Conservation (phyloP, 2,888 invertebrate genomes). For the Endomychus coccineus region DNA sequence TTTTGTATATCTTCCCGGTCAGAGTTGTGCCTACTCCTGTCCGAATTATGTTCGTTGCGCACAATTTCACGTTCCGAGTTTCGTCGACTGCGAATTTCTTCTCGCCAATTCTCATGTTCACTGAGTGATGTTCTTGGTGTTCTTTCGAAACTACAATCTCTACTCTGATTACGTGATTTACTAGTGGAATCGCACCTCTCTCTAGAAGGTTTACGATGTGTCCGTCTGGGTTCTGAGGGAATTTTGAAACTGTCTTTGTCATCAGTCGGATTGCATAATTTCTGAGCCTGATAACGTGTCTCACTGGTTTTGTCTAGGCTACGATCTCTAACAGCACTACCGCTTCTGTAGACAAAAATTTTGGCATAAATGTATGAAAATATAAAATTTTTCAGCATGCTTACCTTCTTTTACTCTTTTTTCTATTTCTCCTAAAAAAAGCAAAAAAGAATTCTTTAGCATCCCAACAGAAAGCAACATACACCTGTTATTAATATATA, state of each 20-base stretch:
- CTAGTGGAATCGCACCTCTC: constrained; percentile 37
- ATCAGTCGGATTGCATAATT: constrained; percentile 24
- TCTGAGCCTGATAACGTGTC: constrained; percentile 9
- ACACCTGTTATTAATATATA: too few relatives aligned
- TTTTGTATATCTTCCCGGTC: constrained; percentile 23
- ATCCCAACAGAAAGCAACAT: too few relatives aligned
- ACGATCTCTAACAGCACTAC: constrained; percentile 33
- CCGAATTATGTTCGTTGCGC: constrained; percentile 12
- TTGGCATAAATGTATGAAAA: neutral
- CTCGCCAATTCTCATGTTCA: constrained; percentile 40
- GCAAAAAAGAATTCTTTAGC: too few relatives aligned
- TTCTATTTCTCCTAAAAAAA: constrained; percentile 27
- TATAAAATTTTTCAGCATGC: constrained; percentile 7
- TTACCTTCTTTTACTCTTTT: constrained; percentile 31
- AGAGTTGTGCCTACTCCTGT: constrained; percentile 26
- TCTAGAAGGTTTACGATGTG: constrained; percentile 27
- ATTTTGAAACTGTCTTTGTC: constrained; percentile 36
- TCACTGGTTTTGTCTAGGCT: constrained; percentile 25
- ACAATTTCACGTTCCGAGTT: constrained; percentile 30
- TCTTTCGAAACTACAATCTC: constrained; percentile 46
- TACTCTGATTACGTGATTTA: constrained; percentile 32
- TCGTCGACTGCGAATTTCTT: constrained; percentile 36
- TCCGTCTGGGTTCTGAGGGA: constrained; percentile 29
- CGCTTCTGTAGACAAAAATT: constrained; percentile 27
- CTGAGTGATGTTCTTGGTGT: constrained; percentile 35